Conservation (phyloP, 2,113 vertebrate genomes). For the Panthera uncia region DNA sequence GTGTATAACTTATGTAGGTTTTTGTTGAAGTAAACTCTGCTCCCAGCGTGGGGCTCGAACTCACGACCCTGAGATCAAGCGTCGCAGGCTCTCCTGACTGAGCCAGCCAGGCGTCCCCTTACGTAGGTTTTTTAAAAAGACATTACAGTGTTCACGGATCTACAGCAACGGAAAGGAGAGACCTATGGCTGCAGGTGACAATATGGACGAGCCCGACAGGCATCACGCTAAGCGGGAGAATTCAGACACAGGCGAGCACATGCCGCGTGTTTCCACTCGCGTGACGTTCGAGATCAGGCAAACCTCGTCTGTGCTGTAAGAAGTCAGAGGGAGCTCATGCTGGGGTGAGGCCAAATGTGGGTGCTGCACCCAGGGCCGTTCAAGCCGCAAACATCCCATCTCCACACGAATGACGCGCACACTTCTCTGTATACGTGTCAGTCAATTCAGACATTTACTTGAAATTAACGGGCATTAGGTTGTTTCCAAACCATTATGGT, state of each 20-base stretch:
- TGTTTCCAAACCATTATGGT: not conserved
- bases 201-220: too few species aligned
- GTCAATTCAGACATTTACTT: not conserved
- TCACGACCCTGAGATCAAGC: not conserved
- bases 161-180: accelerated
- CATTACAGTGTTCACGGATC: not conserved
- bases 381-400: not conserved
- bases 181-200: not conserved
- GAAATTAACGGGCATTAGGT: not conserved
- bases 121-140: not conserved
- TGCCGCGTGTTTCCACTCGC: accelerated
- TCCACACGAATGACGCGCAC: accelerated
- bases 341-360: not conserved
- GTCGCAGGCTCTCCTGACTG: not conserved
- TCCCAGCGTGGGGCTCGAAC: not conserved
- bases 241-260: not conserved
- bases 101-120: not conserved
- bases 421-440: too few species aligned
- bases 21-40: not conserved
- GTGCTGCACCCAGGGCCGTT: not conserved
- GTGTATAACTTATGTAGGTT: accelerated
- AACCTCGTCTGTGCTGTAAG: not conserved
- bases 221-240: not conserved
- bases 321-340: not conserved
- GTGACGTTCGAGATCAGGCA: not conserved